These are phyloP conservation scores for Pollenia griseotomentosa DNA, from an alignment of 2,888 invertebrate species.

Conservation along the genomic window DNA sequence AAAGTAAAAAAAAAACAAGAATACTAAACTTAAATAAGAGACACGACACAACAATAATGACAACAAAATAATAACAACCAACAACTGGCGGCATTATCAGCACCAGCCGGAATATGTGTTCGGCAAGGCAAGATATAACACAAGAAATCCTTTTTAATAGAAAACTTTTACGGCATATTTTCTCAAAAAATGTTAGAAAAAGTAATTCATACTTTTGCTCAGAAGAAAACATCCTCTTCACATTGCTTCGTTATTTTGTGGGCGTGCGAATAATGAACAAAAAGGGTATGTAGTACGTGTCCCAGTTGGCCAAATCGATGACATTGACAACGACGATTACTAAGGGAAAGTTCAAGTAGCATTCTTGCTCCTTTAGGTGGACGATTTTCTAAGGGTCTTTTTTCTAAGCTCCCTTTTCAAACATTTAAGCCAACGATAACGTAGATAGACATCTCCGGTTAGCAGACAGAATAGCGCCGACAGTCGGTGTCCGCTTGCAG, in stretches of 20 bases:
- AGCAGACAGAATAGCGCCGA: too few species aligned
- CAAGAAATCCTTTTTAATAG: slow-evolving; percentile 46
- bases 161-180: slow-evolving; percentile 71
- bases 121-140: slow-evolving; percentile 2
- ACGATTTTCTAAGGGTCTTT: too few species aligned
- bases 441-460: too few species aligned
- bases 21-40: slow-evolving; percentile 54
- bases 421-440: too few species aligned
- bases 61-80: slow-evolving; percentile 42
- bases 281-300: neutral
- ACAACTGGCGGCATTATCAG: slow-evolving; percentile 17
- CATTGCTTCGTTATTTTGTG: slow-evolving; percentile 44
- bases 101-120: slow-evolving; percentile 22
- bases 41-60: slow-evolving; percentile 40
- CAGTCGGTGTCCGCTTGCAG: too few species aligned
- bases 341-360: too few species aligned
- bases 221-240: slow-evolving; percentile 53
- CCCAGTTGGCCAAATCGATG: too few species aligned
- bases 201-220: slow-evolving; percentile 43
- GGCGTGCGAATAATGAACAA: neutral
- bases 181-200: slow-evolving; percentile 61
- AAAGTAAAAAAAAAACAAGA: slow-evolving; percentile 7
- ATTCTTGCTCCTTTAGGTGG: too few species aligned
- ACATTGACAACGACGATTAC: too few species aligned
- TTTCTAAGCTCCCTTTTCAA: too few species aligned